Percentiles rank a stretch among this genome's conserved stretches.
Evolutionary conservation across 37 sponge, comb jelly and placozoan genomes (phyloP).

Genomic region (Crambe crambe): DNA sequence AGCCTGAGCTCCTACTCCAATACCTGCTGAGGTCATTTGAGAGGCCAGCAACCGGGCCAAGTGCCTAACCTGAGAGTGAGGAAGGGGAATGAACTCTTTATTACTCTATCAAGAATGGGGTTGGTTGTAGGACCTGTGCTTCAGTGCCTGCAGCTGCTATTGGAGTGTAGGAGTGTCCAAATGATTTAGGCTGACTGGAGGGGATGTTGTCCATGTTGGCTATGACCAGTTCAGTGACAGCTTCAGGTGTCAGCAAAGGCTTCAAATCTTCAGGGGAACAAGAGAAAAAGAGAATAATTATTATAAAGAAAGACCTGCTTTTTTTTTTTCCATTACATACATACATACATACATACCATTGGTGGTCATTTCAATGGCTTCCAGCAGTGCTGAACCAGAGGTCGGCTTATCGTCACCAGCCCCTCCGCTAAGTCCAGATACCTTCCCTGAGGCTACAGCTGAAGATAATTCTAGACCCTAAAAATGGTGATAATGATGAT

Average conservation of each 20-base stretch:
- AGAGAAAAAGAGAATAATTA: neutral
- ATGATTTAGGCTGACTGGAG: conserved; percentile 60
- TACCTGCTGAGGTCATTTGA: conserved; percentile 85
- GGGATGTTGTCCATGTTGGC: conserved; percentile 65
- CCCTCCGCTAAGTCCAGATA: neutral
- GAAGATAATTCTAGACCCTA: neutral
- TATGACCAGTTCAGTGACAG: conserved; percentile 81
- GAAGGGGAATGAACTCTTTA: too few species aligned
- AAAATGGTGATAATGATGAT: neutral
- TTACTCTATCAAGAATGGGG: too few species aligned
- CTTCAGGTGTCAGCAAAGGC: conserved; percentile 62
- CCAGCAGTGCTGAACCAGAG: conserved; percentile 35
- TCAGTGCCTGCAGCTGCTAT: conserved; percentile 88
- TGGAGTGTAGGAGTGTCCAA: conserved; percentile 83
- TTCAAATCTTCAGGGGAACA: conserved; percentile 37
- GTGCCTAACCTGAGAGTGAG: conserved; percentile 66
- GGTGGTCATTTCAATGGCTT: conserved; percentile 63
- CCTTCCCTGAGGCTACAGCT: neutral
- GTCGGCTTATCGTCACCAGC: conserved; percentile 2
- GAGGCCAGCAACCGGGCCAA: conserved; percentile 89
- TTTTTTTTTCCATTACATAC: neutral
- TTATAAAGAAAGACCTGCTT: neutral
- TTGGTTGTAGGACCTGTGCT: conserved; percentile 37
- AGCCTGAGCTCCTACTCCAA: conserved; percentile 63
- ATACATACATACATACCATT: conserved; percentile 17